These are phyloP conservation scores for Prorops nasuta DNA, from an alignment of 1,140 invertebrate genomes.

Conservation along the genomic window DNA sequence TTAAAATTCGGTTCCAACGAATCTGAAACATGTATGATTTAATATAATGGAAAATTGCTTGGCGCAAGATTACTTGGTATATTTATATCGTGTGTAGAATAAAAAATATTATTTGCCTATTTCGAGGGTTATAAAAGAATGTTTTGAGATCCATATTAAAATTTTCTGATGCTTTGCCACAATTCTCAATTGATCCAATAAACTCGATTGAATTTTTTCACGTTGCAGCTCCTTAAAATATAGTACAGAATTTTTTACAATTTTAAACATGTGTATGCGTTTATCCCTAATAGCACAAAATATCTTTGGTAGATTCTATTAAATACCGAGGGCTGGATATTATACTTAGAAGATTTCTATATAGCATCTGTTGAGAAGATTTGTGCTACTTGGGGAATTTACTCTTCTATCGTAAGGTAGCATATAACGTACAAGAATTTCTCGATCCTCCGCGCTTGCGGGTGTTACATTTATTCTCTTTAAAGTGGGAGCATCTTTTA, in stretches of 20 bases:
- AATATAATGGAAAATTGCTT: background rate
- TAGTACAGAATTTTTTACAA: conserved; percentile 4
- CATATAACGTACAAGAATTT: conserved; percentile 50
- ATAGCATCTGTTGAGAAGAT: too few relatives aligned
- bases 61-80: background rate
- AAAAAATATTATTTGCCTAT: conserved; percentile 29
- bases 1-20: conserved; percentile 32
- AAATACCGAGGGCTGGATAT: too few relatives aligned
- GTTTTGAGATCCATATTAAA: conserved; percentile 48
- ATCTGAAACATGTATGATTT: conserved; percentile 26
- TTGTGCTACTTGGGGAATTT: background rate
- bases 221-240: conserved; percentile 40
- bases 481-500: conserved; percentile 28
- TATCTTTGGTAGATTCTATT: too few relatives aligned
- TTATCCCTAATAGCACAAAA: too few relatives aligned
- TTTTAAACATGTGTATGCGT: too few relatives aligned
- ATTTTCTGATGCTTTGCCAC: conserved; percentile 42
- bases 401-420: background rate
- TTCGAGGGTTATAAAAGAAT: conserved; percentile 36
- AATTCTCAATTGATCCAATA: conserved; percentile 44
- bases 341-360: too few relatives aligned
- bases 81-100: background rate
- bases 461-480: conserved; percentile 43
- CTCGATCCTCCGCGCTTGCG: conserved; percentile 56
- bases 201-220: conserved; percentile 40